These are phyloP conservation scores for Phyllotreta striolata DNA, from an alignment of 2,888 invertebrate species.

Conservation along the genomic window DNA sequence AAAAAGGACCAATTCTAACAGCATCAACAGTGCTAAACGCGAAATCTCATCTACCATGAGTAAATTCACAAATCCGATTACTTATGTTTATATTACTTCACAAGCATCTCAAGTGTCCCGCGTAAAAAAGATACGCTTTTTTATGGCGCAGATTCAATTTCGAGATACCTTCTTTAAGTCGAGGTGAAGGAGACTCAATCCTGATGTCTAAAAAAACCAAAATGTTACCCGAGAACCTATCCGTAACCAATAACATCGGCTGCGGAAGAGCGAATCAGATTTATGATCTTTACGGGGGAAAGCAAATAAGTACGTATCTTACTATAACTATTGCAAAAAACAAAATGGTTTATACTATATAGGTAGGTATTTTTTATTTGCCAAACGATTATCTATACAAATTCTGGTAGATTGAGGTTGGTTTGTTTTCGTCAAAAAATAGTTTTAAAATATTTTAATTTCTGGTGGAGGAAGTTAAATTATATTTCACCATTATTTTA, in stretches of 20 bases:
- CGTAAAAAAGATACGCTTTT: conserved; percentile 43
- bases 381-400: no score
- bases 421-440: no score
- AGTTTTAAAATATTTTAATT: no score
- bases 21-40: conserved; percentile 18
- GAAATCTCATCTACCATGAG: conserved; percentile 19
- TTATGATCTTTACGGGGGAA: conserved; percentile 33
- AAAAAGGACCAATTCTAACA: conserved; percentile 2
- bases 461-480: no score
- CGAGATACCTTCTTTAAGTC: conserved; percentile 44
- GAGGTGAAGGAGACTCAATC: conserved; percentile 49
- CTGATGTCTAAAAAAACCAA: conserved; percentile 46
- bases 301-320: conserved; percentile 31
- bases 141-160: conserved; percentile 45
- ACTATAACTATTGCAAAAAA: conserved; percentile 36
- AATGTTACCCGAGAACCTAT: conserved; percentile 54
- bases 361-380: no score
- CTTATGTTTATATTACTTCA: conserved; percentile 44
- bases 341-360: neutral
- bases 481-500: no score
- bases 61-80: conserved; percentile 41
- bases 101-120: conserved; percentile 34
- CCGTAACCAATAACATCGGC: conserved; percentile 55
- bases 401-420: no score
- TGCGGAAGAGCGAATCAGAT: conserved; percentile 41